phyloP scores from a whole-genome alignment of 2,888 invertebrate species.

The Platycnemis pennipes region DNA sequence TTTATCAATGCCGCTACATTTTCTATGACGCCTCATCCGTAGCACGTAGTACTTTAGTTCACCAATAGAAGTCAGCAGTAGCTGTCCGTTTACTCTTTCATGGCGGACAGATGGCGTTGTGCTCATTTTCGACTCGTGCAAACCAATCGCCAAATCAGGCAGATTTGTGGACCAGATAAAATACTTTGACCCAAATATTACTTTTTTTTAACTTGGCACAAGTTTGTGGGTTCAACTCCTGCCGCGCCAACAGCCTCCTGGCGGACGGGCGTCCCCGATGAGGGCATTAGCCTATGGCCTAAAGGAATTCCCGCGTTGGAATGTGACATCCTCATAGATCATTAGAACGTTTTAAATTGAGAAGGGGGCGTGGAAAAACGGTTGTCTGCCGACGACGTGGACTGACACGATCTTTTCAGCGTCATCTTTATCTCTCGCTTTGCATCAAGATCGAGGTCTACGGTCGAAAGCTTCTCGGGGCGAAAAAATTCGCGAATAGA shows the following conservation, averaged over 20 bases:
- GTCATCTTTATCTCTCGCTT: not conserved
- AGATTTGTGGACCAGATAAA: not conserved
- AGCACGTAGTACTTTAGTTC: conserved; percentile 1
- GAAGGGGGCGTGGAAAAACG: not conserved
- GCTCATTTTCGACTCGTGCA: not conserved
- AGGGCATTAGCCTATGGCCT: conserved; percentile 15
- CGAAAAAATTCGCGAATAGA: not conserved
- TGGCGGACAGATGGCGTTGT: conserved; percentile 16
- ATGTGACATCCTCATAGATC: conserved; percentile 22
- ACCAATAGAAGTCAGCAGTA: conserved; percentile 30
- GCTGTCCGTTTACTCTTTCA: not conserved
- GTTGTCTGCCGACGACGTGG: not conserved
- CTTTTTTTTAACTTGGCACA: not conserved
- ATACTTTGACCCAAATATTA: not conserved
- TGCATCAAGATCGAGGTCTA: not conserved
- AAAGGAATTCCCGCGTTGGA: not conserved
- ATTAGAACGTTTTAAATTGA: conserved; percentile 23
- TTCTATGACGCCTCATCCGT: not conserved
- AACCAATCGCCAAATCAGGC: not conserved
- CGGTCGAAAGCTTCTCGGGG: not conserved
- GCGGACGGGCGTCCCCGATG: not conserved
- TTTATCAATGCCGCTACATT: not conserved
- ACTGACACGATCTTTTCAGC: not conserved
- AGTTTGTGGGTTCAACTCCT: not conserved
- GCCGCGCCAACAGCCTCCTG: not conserved